Evolutionary conservation across 1,140 invertebrate species (phyloP).

Genomic region (Asobara japonica): DNA sequence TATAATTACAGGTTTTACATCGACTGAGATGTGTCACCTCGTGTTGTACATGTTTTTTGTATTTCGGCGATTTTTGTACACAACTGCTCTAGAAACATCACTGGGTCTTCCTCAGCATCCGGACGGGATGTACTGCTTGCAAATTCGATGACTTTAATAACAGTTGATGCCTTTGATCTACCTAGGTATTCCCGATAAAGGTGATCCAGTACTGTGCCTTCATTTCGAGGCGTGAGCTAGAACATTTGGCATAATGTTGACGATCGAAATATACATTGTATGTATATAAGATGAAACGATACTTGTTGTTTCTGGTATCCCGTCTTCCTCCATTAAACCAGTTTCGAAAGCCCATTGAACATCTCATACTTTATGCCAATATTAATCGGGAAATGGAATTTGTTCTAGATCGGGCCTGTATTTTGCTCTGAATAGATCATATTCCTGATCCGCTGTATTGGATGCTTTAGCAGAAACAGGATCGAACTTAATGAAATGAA

Average conservation of each 20-base stretch:
- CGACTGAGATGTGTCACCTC: too few species aligned
- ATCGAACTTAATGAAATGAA: too few species aligned
- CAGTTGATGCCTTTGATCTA: not conserved
- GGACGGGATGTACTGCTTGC: not conserved
- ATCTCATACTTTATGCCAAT: not conserved
- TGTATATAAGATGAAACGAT: not conserved
- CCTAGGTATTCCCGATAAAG: not conserved
- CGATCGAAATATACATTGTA: not conserved
- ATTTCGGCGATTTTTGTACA: not conserved
- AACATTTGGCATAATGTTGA: not conserved
- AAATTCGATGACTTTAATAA: not conserved
- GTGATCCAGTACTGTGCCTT: not conserved
- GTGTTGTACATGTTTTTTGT: too few species aligned
- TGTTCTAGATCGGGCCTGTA: not conserved
- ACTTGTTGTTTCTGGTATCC: not conserved
- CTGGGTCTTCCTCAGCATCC: not conserved
- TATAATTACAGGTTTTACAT: too few species aligned
- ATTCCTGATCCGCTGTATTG: not conserved
- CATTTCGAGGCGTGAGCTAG: not conserved
- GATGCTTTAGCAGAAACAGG: too few species aligned
- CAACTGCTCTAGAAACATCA: too few species aligned
- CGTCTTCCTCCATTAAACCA: not conserved
- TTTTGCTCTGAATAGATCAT: not conserved
- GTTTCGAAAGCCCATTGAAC: not conserved
- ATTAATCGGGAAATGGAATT: not conserved